Evolutionary conservation across 1,140 invertebrate genomes (phyloP).

Genomic region (Diprion similis): DNA sequence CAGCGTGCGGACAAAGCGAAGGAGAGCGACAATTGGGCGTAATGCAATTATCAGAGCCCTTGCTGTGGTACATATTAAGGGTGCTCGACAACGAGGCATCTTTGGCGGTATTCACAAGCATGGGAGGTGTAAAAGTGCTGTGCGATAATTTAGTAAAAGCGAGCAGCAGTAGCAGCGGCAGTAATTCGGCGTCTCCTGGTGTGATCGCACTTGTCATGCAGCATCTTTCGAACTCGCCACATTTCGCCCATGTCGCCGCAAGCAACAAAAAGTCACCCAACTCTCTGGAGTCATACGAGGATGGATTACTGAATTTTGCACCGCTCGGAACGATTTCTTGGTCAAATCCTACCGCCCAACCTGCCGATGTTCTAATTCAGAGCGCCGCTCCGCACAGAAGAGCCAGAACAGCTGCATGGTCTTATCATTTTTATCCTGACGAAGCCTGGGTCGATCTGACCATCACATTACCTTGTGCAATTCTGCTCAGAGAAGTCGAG

Average conservation of each 20-base stretch:
- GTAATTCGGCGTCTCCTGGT: conserved; percentile 42
- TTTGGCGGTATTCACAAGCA: conserved; percentile 70
- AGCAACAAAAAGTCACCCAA: conserved; percentile 67
- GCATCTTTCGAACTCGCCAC: conserved; percentile 64
- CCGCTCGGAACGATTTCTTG: conserved; percentile 83
- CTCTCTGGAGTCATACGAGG: conserved; percentile 60
- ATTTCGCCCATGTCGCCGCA: conserved; percentile 62
- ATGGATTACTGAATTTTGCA: conserved; percentile 87
- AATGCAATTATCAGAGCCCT: conserved; percentile 75
- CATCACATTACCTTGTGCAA: conserved; percentile 87
- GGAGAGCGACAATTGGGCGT: conserved; percentile 46
- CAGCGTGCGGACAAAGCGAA: conserved; percentile 46
- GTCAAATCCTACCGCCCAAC: conserved; percentile 84
- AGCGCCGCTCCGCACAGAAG: conserved; percentile 77
- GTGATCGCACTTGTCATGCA: conserved; percentile 71
- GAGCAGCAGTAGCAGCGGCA: conserved; percentile 54
- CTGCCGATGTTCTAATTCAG: conserved; percentile 83
- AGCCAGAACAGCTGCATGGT: conserved; percentile 87
- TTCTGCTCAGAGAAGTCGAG: conserved; percentile 88
- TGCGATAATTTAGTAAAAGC: conserved; percentile 66
- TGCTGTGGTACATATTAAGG: conserved; percentile 77
- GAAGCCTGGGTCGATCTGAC: conserved; percentile 87
- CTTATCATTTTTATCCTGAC: conserved; percentile 92
- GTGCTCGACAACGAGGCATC: conserved; percentile 74
- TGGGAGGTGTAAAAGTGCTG: conserved; percentile 68